Conservation (phyloP, 2,797 vertebrate genomes). For the Nyctalus aviator region DNA sequence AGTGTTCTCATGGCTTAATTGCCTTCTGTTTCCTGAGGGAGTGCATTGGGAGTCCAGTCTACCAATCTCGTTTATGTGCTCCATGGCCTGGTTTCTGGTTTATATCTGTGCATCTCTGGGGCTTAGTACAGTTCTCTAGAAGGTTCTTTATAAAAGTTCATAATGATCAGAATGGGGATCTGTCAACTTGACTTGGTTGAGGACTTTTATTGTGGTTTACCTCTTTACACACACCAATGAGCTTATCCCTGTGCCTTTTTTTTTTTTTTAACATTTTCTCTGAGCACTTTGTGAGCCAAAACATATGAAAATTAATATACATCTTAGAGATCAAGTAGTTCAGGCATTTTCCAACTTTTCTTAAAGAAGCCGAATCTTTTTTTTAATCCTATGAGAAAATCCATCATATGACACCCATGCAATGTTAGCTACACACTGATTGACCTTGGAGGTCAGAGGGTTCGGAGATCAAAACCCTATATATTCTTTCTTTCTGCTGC, state of each 20-base stretch:
- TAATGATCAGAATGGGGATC: neutral
- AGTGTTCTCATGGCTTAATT: neutral
- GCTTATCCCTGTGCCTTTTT: neutral
- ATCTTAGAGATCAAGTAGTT: neutral
- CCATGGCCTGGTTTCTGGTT: neutral
- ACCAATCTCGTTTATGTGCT: neutral
- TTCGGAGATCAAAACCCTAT: neutral
- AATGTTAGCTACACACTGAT: neutral
- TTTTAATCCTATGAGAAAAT: neutral
- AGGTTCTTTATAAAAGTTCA: conserved; percentile 18
- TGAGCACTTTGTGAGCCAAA: conserved; percentile 17
- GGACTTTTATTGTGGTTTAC: neutral
- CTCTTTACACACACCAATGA: neutral
- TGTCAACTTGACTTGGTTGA: conserved; percentile 19
- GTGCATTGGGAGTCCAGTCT: neutral
- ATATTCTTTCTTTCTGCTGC: neutral
- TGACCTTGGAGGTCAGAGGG: neutral
- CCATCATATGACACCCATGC: neutral
- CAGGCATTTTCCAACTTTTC: conserved; percentile 22
- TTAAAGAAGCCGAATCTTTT: neutral
- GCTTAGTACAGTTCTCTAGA: neutral
- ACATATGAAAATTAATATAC: neutral
- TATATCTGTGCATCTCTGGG: neutral
- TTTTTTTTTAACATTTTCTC: neutral
- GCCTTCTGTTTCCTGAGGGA: neutral